Percentiles rank a stretch among this genome's conserved stretches.
Evolutionary conservation across 2,113 vertebrate species (phyloP).

Genomic region (Elgaria multicarinata): DNA sequence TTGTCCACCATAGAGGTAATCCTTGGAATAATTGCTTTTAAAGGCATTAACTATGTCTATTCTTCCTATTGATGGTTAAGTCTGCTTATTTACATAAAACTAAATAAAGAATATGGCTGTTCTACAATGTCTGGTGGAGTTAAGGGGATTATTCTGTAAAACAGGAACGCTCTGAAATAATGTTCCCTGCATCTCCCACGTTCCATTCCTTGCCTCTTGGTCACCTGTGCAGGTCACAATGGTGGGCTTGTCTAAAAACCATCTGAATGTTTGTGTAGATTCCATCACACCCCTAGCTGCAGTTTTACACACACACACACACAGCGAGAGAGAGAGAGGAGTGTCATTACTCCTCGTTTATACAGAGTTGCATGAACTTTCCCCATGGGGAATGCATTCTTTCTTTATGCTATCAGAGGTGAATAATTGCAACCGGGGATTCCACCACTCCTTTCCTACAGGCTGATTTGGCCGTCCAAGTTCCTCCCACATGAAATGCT

Average conservation of each 20-base stretch:
- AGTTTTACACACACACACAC: not conserved
- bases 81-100: not conserved
- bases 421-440: not conserved
- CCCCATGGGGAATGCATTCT: not conserved
- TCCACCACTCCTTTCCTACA: not conserved
- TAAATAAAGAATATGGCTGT: not conserved
- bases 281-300: not conserved
- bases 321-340: not conserved
- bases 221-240: not conserved
- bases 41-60: not conserved
- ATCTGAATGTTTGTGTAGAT: not conserved
- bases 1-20: not conserved
- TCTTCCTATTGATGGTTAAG: not conserved
- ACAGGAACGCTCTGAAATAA: not conserved
- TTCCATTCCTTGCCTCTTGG: not conserved
- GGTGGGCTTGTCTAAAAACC: not conserved
- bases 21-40: not conserved
- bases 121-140: not conserved
- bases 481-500: constrained; percentile 27
- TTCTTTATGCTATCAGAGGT: not conserved
- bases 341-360: not conserved
- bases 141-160: constrained; percentile 1
- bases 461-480: not conserved
- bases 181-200: not conserved
- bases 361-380: constrained; percentile 5